Conservation (phyloP, 1,140 invertebrate species). For the Campoletis sonorensis region DNA sequence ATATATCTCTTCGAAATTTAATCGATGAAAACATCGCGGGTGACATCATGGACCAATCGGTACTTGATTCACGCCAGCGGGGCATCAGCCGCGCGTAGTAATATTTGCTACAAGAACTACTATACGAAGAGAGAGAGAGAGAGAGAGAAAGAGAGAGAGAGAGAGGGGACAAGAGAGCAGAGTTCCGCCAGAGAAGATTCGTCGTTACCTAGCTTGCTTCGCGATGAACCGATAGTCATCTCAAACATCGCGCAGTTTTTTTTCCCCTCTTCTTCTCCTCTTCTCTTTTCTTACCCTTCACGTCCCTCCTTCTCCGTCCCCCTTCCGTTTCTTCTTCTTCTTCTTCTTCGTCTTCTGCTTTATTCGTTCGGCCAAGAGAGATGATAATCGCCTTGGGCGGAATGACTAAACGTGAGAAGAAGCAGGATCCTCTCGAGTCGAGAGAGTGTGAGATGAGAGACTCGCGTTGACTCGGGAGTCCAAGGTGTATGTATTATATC, state of each 20-base stretch:
- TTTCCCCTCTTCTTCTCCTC: neutral
- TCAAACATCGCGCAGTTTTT: slow-evolving; percentile 42
- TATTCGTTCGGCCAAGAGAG: slow-evolving; percentile 42
- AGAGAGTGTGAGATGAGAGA: slow-evolving; percentile 27
- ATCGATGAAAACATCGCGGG: slow-evolving; percentile 5
- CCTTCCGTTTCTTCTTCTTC: neutral
- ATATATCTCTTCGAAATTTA: neutral
- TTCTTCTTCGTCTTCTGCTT: slow-evolving; percentile 35
- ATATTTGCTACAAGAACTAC: slow-evolving; percentile 5
- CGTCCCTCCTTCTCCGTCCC: slow-evolving; percentile 11
- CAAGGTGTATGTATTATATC: neutral
- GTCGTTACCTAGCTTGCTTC: slow-evolving; percentile 35
- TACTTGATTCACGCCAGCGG: slow-evolving; percentile 35
- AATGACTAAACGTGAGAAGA: slow-evolving; percentile 62
- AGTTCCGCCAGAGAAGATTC: slow-evolving; percentile 41
- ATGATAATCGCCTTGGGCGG: slow-evolving; percentile 48
- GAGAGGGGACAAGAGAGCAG: neutral
- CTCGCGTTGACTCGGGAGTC: neutral
- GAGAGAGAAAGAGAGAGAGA: neutral
- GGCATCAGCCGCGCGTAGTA: slow-evolving; percentile 42
- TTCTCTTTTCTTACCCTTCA: neutral
- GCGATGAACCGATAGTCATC: slow-evolving; percentile 39
- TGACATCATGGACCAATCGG: slow-evolving; percentile 68
- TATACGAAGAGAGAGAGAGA: neutral
- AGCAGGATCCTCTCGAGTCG: slow-evolving; percentile 33